Conservation (phyloP, 2,888 invertebrate species). For the Heliconius sara region DNA sequence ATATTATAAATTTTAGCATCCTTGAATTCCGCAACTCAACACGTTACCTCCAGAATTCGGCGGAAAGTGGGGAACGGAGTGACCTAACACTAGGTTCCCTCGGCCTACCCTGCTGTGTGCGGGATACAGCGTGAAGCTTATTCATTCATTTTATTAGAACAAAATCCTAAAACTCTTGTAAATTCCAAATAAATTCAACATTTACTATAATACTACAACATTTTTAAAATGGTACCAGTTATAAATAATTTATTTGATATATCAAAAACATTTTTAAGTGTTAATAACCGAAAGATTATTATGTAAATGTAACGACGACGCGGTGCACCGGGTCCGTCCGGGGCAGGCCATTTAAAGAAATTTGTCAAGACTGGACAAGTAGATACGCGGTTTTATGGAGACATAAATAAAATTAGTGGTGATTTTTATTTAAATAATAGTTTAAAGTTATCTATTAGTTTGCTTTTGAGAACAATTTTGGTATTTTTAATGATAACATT, state of each 20-base stretch:
- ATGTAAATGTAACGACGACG: constrained; percentile 40
- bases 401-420: constrained; percentile 45
- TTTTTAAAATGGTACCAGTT: constrained; percentile 39
- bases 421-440: constrained; percentile 43
- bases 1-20: background rate
- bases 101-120: too few species aligned
- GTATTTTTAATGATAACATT: constrained; percentile 1
- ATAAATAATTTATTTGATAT: constrained; percentile 44
- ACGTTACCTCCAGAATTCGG: too few species aligned
- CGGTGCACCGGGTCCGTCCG: constrained; percentile 33
- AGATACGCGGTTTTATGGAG: constrained; percentile 36
- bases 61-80: too few species aligned
- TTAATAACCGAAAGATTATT: constrained; percentile 41
- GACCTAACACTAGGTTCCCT: too few species aligned
- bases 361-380: constrained; percentile 39
- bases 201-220: constrained; percentile 26
- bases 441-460: constrained; percentile 36
- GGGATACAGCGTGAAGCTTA: too few species aligned
- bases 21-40: too few species aligned
- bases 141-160: background rate
- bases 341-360: constrained; percentile 27
- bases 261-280: constrained; percentile 37
- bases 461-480: constrained; percentile 33
- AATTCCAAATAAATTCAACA: constrained; percentile 37
- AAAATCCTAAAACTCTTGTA: background rate